A percentile compares a stretch with the other conserved stretches of the same genome.
phyloP scores from a whole-genome alignment of 2,888 invertebrate species.

The Aphodius sticticus region DNA sequence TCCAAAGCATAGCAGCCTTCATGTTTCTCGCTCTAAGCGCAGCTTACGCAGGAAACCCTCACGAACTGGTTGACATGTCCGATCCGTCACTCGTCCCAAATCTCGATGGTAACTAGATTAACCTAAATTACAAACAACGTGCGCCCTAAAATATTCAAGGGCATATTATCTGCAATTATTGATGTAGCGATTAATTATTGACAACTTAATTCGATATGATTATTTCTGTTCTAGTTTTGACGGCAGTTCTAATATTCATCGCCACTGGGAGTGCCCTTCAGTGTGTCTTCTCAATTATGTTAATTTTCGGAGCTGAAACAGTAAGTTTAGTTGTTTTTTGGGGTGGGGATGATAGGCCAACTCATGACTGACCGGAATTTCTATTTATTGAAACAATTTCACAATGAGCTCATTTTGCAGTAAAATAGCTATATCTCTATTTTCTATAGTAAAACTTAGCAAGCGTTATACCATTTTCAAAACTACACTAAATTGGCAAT shows the following conservation, averaged over 20 bases:
- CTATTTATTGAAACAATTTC: too few relatives aligned
- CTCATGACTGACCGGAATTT: too few relatives aligned
- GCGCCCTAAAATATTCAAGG: constrained; percentile 4
- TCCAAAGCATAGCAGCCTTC: constrained; percentile 56
- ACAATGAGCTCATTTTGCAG: too few relatives aligned
- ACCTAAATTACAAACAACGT: neutral
- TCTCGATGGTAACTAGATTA: constrained; percentile 46
- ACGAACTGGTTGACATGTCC: constrained; percentile 55
- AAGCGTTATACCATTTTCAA: too few relatives aligned
- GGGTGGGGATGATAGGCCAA: too few relatives aligned
- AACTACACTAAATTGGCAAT: too few relatives aligned
- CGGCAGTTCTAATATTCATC: constrained; percentile 51
- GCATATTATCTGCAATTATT: constrained; percentile 15
- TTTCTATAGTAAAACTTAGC: too few relatives aligned
- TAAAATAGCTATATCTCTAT: too few relatives aligned
- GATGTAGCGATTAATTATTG: constrained; percentile 8
- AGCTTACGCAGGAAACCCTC: constrained; percentile 57
- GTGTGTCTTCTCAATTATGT: constrained; percentile 54
- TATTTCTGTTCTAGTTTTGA: constrained; percentile 51
- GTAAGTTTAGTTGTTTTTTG: constrained; percentile 48
- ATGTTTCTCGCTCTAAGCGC: constrained; percentile 54
- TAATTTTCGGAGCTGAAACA: constrained; percentile 57
- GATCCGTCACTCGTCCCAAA: constrained; percentile 54
- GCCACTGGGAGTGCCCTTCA: constrained; percentile 52
- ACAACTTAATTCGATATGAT: neutral